Evolutionary conservation across 2,888 invertebrate genomes (phyloP), one percentile per base, ranked within the genome.

Genomic region (Oeneis ivallda): DNA sequence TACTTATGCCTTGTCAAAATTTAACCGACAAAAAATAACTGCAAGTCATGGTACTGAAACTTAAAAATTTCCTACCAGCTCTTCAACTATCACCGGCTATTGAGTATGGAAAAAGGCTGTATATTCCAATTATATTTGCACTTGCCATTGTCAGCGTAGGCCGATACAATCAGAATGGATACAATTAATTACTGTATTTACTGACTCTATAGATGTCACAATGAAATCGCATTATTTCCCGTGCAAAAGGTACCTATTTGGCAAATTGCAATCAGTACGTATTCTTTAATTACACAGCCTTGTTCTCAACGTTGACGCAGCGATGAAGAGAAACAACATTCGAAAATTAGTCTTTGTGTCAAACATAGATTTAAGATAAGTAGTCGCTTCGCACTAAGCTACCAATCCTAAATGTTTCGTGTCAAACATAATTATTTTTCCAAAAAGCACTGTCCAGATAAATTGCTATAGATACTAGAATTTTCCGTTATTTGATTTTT

Each of bases 151-250:
- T 64, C 69, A 62, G 62, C 62, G 59, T 62, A 62, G 59, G 66
- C 54, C 45, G 64, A 66, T 69, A 66, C 58, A 59, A 66, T 69
- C 66, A 66, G 64, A 37, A 37, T 53, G 53, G 53, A 37, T 53
- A 53, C 58, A 59, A 66, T 69, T 69, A 66, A 69, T 66, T 69
- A 64, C 59, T 65, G 62, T 64, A 66, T 66, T 66, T 69, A 69
- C 64, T 66, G 62, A 62, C 62, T 66, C 45, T 47, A 49, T 66
- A 17, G 47, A 47, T 59, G 34, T 59, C 59, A 53, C 66, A 62
- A 62, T 64, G 66, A 57, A 53, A 43, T 41, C 61, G 53, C 64
- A 62, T 65, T 64, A 59, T 68, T 54, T 26, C 15, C 19, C 32
- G 60, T 60, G 64, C 68, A 69, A 37, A 66, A 61, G 66, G 61